These are phyloP conservation scores for Patella depressa DNA, from an alignment of 2,888 invertebrate genomes.

Conservation along the genomic window DNA sequence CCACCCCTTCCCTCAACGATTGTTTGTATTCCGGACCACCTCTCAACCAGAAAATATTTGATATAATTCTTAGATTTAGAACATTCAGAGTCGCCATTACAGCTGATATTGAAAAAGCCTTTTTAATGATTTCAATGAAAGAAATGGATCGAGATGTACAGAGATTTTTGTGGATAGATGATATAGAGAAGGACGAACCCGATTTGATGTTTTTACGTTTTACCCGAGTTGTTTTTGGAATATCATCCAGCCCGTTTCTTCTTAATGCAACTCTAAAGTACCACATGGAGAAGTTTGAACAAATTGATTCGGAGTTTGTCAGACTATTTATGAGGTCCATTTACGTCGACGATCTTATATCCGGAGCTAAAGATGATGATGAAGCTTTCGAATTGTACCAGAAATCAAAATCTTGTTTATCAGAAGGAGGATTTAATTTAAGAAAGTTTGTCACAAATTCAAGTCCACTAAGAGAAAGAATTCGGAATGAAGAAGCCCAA, in stretches of 20 bases:
- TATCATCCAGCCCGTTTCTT: not conserved
- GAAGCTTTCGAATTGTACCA: not conserved
- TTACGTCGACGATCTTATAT: not conserved
- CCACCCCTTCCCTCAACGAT: too few species aligned
- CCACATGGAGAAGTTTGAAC: too few species aligned
- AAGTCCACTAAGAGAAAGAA: not conserved
- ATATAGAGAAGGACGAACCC: not conserved
- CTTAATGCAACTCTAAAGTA: not conserved
- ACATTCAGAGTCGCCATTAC: not conserved
- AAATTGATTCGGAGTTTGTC: too few species aligned
- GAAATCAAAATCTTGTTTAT: not conserved
- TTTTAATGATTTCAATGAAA: not conserved
- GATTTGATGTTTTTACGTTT: not conserved
- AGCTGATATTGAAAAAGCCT: not conserved
- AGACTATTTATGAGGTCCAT: not conserved
- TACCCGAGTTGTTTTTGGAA: not conserved
- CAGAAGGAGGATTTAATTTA: not conserved
- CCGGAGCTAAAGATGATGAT: not conserved
- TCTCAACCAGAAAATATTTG: too few species aligned
- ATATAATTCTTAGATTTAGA: not conserved
- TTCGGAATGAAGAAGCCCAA: not conserved
- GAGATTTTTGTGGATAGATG: not conserved
- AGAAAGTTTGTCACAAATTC: not conserved
- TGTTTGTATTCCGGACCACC: too few species aligned
- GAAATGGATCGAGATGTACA: not conserved